A percentile compares a stretch with the other conserved stretches of the same genome.
phyloP scores from a whole-genome alignment of 2,797 vertebrate species.

The Masticophis lateralis region DNA sequence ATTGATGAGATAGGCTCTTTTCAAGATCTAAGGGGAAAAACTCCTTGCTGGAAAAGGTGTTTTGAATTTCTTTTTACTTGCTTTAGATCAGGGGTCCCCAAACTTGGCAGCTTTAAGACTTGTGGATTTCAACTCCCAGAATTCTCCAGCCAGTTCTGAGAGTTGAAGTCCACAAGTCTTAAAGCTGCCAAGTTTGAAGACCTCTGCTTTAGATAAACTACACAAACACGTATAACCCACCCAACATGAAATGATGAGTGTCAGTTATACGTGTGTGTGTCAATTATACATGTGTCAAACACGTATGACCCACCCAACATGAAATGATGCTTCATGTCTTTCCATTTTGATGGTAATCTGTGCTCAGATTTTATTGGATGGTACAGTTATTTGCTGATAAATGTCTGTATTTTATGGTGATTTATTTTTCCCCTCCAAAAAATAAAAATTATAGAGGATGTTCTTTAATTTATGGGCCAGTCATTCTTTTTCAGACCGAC shows the following conservation, averaged over 20 bases:
- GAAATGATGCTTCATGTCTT: neutral
- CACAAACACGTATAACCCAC: neutral
- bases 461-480: neutral
- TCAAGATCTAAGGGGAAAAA: neutral
- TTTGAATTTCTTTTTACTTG: neutral
- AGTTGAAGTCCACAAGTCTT: too few relatives aligned
- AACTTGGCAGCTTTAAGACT: too few relatives aligned
- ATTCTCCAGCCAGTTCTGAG: too few relatives aligned
- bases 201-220: neutral
- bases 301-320: neutral
- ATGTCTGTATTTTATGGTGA: neutral
- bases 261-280: too few relatives aligned
- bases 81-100: neutral
- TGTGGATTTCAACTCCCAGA: too few relatives aligned
- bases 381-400: neutral
- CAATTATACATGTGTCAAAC: too few relatives aligned
- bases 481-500: neutral
- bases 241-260: too few relatives aligned
- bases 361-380: neutral
- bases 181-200: too few relatives aligned
- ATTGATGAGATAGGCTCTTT: neutral
- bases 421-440: neutral
- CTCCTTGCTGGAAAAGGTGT: neutral
- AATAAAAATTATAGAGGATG: neutral
- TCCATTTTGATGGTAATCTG: neutral